These are phyloP conservation scores for Melieria omissa DNA, from an alignment of 2,888 invertebrate genomes.

Conservation along the genomic window DNA sequence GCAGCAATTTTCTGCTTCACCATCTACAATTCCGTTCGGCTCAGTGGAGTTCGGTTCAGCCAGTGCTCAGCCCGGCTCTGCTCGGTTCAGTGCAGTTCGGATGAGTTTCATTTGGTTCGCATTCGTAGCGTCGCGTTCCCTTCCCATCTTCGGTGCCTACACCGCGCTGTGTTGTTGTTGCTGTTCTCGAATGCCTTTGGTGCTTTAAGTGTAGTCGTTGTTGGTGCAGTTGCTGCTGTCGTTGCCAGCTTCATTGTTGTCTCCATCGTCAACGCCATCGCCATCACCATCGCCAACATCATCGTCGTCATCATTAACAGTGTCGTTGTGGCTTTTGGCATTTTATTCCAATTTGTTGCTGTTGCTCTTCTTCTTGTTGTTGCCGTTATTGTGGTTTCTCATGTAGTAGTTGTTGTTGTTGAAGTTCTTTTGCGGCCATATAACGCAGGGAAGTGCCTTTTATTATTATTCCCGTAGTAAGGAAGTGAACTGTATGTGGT, in stretches of 20 bases:
- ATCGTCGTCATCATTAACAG: slow-evolving; percentile 39
- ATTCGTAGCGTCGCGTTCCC: slow-evolving; percentile 7
- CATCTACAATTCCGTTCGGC: slow-evolving; percentile 21
- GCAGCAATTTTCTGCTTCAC: slow-evolving; percentile 23
- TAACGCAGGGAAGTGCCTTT: too few relatives aligned
- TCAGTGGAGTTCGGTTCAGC: not conserved
- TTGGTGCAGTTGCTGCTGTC: not conserved
- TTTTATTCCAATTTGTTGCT: slow-evolving; percentile 36
- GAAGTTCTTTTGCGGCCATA: not conserved
- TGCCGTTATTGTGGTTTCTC: not conserved
- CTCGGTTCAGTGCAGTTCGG: slow-evolving; percentile 29
- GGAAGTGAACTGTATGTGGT: too few relatives aligned
- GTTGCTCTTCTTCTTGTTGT: not conserved
- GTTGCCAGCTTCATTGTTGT: not conserved
- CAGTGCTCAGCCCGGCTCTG: slow-evolving; percentile 6
- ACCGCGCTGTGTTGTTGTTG: not conserved
- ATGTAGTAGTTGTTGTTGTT: not conserved
- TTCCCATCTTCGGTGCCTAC: slow-evolving; percentile 1
- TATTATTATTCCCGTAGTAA: too few relatives aligned
- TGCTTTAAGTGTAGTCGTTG: too few relatives aligned
- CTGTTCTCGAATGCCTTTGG: not conserved
- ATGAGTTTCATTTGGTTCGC: slow-evolving; percentile 27
- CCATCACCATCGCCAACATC: slow-evolving; percentile 24
- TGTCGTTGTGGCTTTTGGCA: slow-evolving; percentile 39
- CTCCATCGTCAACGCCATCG: slow-evolving; percentile 12